A percentile compares a stretch with the other conserved stretches of the same genome.
Conservation (phyloP, 2,797 vertebrate genomes). For the Paramormyrops hopkinsi region DNA sequence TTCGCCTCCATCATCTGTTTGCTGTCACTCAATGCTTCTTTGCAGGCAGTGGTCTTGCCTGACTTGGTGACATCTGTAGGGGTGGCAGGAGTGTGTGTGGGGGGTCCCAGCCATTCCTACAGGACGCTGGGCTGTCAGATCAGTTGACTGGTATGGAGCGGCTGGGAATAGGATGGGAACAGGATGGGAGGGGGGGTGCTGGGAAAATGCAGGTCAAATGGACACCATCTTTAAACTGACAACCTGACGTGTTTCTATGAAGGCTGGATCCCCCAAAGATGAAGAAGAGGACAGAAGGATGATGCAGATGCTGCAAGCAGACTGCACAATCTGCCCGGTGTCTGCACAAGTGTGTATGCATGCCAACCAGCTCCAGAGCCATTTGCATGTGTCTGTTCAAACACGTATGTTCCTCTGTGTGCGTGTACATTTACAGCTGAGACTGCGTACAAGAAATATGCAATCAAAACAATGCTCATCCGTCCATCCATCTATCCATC, state of each 20-base stretch:
- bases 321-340: background rate
- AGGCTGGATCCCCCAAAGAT: conserved; percentile 28
- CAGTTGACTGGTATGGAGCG: background rate
- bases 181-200: conserved; percentile 22
- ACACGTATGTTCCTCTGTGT: background rate
- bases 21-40: background rate
- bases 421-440: background rate
- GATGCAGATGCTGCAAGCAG: background rate
- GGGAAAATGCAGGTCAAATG: conserved; percentile 43
- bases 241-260: conserved; percentile 34
- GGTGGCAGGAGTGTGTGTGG: background rate
- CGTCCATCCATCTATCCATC: background rate
- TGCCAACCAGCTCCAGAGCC: background rate
- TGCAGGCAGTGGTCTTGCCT: background rate
- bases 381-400: background rate
- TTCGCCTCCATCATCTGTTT: background rate
- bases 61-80: background rate
- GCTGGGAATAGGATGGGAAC: background rate
- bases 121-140: conserved; percentile 33
- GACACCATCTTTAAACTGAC: conserved; percentile 43
- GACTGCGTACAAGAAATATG: background rate
- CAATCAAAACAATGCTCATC: background rate
- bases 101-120: background rate
- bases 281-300: background rate
- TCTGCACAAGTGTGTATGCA: background rate